Base-by-base conservation (phyloP, 2,888 invertebrate genomes). In the Lithophane semibrunnea region DNA sequence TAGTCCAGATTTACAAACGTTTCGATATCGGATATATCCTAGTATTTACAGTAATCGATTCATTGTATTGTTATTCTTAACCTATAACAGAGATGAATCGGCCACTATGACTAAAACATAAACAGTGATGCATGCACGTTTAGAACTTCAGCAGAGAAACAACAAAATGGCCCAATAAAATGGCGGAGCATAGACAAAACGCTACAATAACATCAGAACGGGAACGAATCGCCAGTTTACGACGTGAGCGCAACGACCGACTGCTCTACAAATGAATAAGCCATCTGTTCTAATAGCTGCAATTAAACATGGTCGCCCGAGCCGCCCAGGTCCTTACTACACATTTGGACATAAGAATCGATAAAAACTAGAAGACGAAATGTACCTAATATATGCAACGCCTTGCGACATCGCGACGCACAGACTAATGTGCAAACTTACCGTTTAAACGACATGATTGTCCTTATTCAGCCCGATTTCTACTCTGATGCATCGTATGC, bases 221-320 rank as follows among this genome's bases (percentile, higher is more conserved):
- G 94, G 96, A 96, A 96, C 96, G 95, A 95, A 96, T 96, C 94
- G 94, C 94, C 94, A 95, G 95, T 96, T 96, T 96, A 96, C 96
- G 96, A 96, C 96, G 94, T 93, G 94, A 95, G 94, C 94, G 93
- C 95, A 94, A 94, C 95, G 95, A 94, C 94, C 96, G 95, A 95
- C 91, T 96, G 96, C 95, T 96, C 96, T 96, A 96, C 96, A 96
- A 96, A 96, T 96, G 96, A 96, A 96, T 96, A 96, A 96, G 96
- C 96, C 96, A 96, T 96, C 96, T 96, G 96, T 94, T 95, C 96
- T 96, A 96, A 96, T 96, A 94, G 96, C 92, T 91, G 94, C 96
- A 96, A 96, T 96, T 96, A 96, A 96, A 96, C 96, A 96, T 94
- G 95, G 93, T 94, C 93, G 94, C 93, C 92, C 92, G 92, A 92